Conservation (phyloP, 2,113 vertebrate species). For the Stigmatopora nigra region DNA sequence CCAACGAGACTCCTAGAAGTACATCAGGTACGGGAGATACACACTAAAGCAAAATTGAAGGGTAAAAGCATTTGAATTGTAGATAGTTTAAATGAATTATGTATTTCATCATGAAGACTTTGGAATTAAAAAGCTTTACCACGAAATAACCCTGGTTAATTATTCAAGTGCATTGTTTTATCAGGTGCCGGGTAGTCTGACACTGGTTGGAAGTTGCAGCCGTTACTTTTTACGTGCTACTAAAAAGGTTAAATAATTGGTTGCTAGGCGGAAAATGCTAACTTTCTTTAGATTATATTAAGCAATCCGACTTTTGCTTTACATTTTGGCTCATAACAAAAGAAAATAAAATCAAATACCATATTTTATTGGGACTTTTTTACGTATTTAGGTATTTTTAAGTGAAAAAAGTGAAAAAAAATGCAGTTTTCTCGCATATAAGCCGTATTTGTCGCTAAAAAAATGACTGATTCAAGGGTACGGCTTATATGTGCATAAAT, state of each 20-base stretch:
- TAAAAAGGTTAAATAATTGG: constrained; percentile 7
- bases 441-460: too few species aligned
- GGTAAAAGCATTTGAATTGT: constrained; percentile 49
- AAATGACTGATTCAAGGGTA: too few species aligned
- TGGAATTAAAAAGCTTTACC: constrained; percentile 60
- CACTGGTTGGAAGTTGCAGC: constrained; percentile 38
- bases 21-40: constrained; percentile 20
- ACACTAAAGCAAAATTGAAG: constrained; percentile 2
- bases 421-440: too few species aligned
- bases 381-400: too few species aligned
- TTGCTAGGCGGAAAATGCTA: not conserved
- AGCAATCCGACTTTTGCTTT: not conserved
- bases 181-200: constrained; percentile 48
- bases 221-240: constrained; percentile 36
- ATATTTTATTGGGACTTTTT: too few species aligned
- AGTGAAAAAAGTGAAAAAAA: too few species aligned
- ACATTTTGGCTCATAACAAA: constrained; percentile 52
- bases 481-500: too few species aligned
- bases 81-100: constrained; percentile 58
- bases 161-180: constrained; percentile 49
- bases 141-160: constrained; percentile 54
- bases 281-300: not conserved
- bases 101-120: constrained; percentile 56
- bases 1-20: constrained; percentile 20
- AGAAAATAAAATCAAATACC: constrained; percentile 66